Percentiles rank a stretch among this genome's conserved stretches.
These are phyloP conservation scores for Phallusia fumigata DNA, from an alignment of 23 tunicate genomes.

Conservation along the genomic window DNA sequence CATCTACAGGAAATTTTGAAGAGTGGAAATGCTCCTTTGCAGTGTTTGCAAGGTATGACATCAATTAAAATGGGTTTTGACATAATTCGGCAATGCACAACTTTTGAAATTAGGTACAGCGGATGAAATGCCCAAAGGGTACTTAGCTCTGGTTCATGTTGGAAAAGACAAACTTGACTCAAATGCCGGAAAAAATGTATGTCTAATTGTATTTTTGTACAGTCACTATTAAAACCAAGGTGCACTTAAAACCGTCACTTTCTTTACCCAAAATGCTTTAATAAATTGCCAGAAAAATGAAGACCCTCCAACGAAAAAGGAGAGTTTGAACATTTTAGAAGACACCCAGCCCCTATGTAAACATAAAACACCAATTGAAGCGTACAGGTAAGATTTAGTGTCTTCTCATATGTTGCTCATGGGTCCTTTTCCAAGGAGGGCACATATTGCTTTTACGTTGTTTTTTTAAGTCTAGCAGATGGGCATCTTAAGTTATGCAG, in stretches of 20 bases:
- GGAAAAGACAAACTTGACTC: slow-evolving; percentile 44
- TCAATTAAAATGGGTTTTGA: too few species aligned
- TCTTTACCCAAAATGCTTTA: not conserved
- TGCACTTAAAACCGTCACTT: too few species aligned
- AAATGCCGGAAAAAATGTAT: slow-evolving; percentile 30
- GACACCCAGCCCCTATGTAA: slow-evolving; percentile 39
- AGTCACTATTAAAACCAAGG: too few species aligned
- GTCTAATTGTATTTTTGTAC: too few species aligned
- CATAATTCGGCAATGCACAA: not conserved
- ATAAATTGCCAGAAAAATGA: too few species aligned
- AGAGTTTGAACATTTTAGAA: too few species aligned
- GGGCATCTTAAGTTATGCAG: too few species aligned
- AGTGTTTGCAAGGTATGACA: slow-evolving; percentile 49
- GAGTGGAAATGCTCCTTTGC: slow-evolving; percentile 40
- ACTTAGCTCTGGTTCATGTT: slow-evolving; percentile 37
- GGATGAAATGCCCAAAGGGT: slow-evolving; percentile 53
- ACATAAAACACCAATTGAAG: slow-evolving; percentile 40
- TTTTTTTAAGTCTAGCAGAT: too few species aligned
- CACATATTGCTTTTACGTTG: too few species aligned
- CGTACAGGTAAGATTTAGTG: slow-evolving; percentile 53
- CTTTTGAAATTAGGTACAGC: slow-evolving; percentile 24
- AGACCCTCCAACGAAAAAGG: too few species aligned
- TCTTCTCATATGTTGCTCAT: too few species aligned
- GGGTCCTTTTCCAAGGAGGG: too few species aligned
- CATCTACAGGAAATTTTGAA: slow-evolving; percentile 71